phyloP scores from a whole-genome alignment of 2,888 invertebrate genomes.

The Hirtodrosophila alboralis region DNA sequence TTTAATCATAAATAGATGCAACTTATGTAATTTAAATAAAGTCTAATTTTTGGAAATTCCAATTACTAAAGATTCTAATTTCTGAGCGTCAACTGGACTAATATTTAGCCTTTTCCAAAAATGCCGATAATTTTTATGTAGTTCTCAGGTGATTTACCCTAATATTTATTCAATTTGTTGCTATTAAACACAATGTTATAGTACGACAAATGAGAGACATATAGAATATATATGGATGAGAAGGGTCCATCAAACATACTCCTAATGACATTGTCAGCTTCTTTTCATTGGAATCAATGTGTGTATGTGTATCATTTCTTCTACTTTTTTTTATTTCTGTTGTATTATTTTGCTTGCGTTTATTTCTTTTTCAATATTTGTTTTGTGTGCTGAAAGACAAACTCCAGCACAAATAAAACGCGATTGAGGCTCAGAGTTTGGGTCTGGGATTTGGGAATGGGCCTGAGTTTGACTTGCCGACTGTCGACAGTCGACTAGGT shows the following conservation, averaged over 20 bases:
- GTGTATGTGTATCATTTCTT: constrained; percentile 4
- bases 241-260: constrained; percentile 33
- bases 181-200: too few relatives aligned
- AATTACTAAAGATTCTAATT: too few relatives aligned
- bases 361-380: constrained; percentile 75
- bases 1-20: too few relatives aligned
- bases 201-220: neutral
- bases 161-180: too few relatives aligned
- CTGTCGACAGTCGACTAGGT: constrained; percentile 40
- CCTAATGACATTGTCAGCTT: constrained; percentile 47
- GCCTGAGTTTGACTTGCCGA: constrained; percentile 37
- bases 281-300: constrained; percentile 45
- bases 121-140: too few relatives aligned
- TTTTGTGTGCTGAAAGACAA: constrained; percentile 68
- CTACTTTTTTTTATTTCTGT: constrained; percentile 14
- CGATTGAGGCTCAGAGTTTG: constrained; percentile 9
- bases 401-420: constrained; percentile 41
- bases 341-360: constrained; percentile 63
- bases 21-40: too few relatives aligned
- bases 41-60: too few relatives aligned
- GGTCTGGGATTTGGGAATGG: too few relatives aligned
- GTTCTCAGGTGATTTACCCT: too few relatives aligned
- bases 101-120: too few relatives aligned
- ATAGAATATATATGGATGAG: constrained; percentile 6
- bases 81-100: too few relatives aligned